Base-by-base conservation (phyloP, 2,888 invertebrate genomes). In the Adelphocoris suturalis region DNA sequence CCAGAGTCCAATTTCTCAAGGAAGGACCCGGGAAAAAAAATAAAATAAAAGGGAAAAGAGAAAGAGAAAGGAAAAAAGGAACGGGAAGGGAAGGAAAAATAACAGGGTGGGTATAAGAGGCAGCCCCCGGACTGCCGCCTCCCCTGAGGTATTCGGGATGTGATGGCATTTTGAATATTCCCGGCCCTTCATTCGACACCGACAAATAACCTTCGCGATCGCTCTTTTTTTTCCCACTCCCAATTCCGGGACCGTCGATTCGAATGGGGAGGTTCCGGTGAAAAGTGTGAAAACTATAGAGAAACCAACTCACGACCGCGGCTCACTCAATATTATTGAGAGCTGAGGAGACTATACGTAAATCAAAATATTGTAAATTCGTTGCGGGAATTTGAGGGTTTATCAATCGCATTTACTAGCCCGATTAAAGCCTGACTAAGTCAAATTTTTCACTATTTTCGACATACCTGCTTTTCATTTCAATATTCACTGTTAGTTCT, bases 131-230 rank as follows among this genome's bases (percentile, higher is more conserved):
- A 76, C 37, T 47, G 82, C 46, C 37, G 13, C 27, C 23, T 48
- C 46, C 46, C 19, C 28, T 19, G 76, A 55, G 80, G 88, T 88
- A 88, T 88, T 88, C 80, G 88, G 88, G 55, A 80, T 91, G 91
- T 91, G 91, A 90, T 90, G 91, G 91, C 90, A 91, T 91, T 90
- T 91, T 90, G 90, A 91, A 91, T 91, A 90, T 91, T 91, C 90
- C 88, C 88, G 52, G 27, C 80, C 86, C 87, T 87, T 90, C 80
- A 88, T 91, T 90, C 90, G 90, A 90, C 90, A 52, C 86, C 90
- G 90, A 91, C 91, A 68, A 68, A 68, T 68, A 68, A 68, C 68
- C 68, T 68, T 23, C 68, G 68, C 68, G 68, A 68, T 68, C 68
- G 68, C 23, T 68, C 19, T 68, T 19, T 23, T 23, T 68, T 23